Evolutionary conservation across 2,113 vertebrate species (phyloP), one percentile per base, ranked within the genome.

Genomic region (Erythrocercus mccallii): DNA sequence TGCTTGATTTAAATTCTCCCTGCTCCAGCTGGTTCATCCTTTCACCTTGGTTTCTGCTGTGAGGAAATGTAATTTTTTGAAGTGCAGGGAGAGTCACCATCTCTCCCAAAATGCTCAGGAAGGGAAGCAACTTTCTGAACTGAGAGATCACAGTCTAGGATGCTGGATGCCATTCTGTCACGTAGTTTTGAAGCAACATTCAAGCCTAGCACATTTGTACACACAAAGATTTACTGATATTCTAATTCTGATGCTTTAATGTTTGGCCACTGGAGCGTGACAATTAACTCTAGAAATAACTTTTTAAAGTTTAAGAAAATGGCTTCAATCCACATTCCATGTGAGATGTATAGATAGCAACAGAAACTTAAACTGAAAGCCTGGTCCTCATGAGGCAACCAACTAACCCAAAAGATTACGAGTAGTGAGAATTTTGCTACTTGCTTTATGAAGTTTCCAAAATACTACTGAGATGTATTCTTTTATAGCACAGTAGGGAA

Each of bases 361-460:
- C 5, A 56, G 42, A 78, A 90, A 33, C 20, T 33, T 56, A 61
- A 95, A 74, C 6, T 4, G 18, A 56, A 84, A 44, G 8, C 5
- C 31, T 66, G 50, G 7, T 73, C 3, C 17, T 56, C 35, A 13
- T 18, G 5, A 88, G 54, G 22, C 61, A 95, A 48, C 35, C 51
- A 93, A 18, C 21, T 61, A 60, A 62, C 16, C 28, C 38, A 42
- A 76, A 94, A 89, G 47, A 50, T 38, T 51, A 9, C 0, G 1
- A 42, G 19, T 54, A n/a, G 54, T 53, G 35, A 44, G 17, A 71
- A 64, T 62, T 71, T 60, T 53, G n/a, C 51, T 70, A 3, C 66
- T 77, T 89, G 48, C 17, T 86, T 56, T 58, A 40, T 91, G 82
- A 21, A 82, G 56, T 70, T 97, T 77, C 79, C 66, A 84, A 66